A percentile compares a stretch with the other conserved stretches of the same genome.
phyloP scores from a whole-genome alignment of 2,113 vertebrate genomes.

The Chaetops frenatus region DNA sequence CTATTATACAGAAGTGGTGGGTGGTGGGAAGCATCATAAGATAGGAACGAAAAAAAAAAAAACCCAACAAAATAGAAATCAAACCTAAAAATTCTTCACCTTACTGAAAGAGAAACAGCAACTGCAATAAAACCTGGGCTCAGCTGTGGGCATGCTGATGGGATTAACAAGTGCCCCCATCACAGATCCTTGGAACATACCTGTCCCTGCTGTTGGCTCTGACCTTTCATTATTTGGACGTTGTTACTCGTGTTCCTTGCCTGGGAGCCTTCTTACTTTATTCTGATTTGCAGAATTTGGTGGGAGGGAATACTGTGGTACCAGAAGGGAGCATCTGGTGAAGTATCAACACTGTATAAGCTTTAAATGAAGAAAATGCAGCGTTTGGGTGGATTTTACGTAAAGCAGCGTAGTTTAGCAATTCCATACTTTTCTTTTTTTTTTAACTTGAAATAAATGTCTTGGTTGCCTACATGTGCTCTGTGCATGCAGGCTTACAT shows the following conservation, averaged over 20 bases:
- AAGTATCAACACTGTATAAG: not conserved
- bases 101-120: not conserved
- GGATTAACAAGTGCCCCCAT: not conserved
- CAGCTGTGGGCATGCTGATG: not conserved
- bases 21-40: accelerated
- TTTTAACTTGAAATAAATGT: not conserved
- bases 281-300: not conserved
- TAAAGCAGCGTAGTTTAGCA: not conserved
- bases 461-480: not conserved
- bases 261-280: not conserved
- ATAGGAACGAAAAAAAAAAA: too few relatives aligned
- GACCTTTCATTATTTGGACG: not conserved
- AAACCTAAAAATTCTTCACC: not conserved
- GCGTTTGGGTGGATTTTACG: not conserved
- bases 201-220: accelerated
- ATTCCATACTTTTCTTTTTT: not conserved
- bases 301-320: not conserved
- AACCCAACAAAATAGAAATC: not conserved
- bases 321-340: not conserved
- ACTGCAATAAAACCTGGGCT: not conserved
- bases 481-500: not conserved
- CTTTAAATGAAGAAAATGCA: not conserved
- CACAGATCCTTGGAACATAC: not conserved
- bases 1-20: not conserved
- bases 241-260: not conserved